Conservation (phyloP, 2,113 vertebrate genomes). For the Engraulis encrasicolus region DNA sequence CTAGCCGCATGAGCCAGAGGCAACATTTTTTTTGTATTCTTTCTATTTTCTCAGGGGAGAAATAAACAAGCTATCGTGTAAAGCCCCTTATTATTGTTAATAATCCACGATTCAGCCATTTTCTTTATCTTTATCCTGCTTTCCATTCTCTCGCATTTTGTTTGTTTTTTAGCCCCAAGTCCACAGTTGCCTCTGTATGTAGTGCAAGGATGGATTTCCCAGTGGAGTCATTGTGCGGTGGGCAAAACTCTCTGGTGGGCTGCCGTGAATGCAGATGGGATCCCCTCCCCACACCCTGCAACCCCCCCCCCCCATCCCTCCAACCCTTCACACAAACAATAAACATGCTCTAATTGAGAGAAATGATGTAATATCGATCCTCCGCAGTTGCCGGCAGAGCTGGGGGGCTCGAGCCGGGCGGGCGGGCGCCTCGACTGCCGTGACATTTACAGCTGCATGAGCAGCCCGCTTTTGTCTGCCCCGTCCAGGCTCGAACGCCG, state of each 20-base stretch:
- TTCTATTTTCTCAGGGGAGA: not conserved
- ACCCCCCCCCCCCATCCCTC: not conserved
- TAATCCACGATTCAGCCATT: not conserved
- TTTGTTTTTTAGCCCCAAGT: not conserved
- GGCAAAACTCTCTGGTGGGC: constrained; percentile 46
- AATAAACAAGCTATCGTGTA: constrained; percentile 2
- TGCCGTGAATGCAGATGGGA: constrained; percentile 61
- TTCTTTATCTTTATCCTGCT: not conserved
- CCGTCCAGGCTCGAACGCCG: not conserved
- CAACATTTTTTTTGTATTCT: not conserved
- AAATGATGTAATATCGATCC: constrained; percentile 71
- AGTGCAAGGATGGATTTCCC: not conserved
- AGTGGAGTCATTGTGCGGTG: constrained; percentile 31
- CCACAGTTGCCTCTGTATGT: not conserved
- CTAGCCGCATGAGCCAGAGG: not conserved
- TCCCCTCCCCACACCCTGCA: constrained; percentile 38
- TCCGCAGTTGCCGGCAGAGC: constrained; percentile 49
- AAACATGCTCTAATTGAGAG: constrained; percentile 71
- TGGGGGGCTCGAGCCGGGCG: constrained; percentile 54
- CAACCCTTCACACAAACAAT: constrained; percentile 59
- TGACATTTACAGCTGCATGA: constrained; percentile 72
- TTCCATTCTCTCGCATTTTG: constrained; percentile 21
- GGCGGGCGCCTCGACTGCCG: constrained; percentile 50
- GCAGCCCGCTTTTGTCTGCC: not conserved
- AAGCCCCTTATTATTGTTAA: not conserved